A percentile compares a stretch with the other conserved stretches of the same genome.
These are phyloP conservation scores for Bombus turneri DNA, from an alignment of 1,140 invertebrate species.

Conservation along the genomic window DNA sequence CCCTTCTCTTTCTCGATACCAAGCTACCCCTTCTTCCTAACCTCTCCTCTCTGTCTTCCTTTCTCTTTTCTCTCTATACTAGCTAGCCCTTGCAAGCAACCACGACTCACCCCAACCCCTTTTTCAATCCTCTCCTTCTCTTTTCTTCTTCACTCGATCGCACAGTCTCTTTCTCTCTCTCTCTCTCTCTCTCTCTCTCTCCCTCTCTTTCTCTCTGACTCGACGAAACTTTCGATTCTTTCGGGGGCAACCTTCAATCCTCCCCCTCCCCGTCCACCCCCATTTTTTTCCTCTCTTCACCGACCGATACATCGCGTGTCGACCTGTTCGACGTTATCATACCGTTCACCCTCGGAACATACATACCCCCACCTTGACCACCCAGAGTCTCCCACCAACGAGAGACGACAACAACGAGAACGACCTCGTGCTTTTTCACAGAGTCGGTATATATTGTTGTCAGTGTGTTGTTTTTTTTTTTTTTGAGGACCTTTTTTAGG, in stretches of 20 bases:
- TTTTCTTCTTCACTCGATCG: constrained; percentile 38
- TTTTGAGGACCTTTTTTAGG: constrained; percentile 46
- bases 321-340: constrained; percentile 68
- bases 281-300: constrained; percentile 63
- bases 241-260: constrained; percentile 71
- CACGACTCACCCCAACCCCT: constrained; percentile 58
- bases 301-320: constrained; percentile 67
- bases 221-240: constrained; percentile 69
- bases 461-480: constrained; percentile 20
- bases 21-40: constrained; percentile 41
- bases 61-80: constrained; percentile 24
- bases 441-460: constrained; percentile 57
- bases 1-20: constrained; percentile 43
- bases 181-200: not conserved
- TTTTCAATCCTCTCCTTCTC: constrained; percentile 35
- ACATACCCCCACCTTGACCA: constrained; percentile 60
- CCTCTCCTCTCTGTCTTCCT: constrained; percentile 27
- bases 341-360: constrained; percentile 65
- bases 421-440: constrained; percentile 67
- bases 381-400: constrained; percentile 56
- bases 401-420: constrained; percentile 63
- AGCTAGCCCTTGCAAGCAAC: constrained; percentile 55
- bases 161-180: not conserved
- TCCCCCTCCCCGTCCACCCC: constrained; percentile 46
- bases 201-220: constrained; percentile 16